These are phyloP conservation scores for Zaprionus nigranus DNA, from an alignment of 1,140 invertebrate species.

Conservation along the genomic window DNA sequence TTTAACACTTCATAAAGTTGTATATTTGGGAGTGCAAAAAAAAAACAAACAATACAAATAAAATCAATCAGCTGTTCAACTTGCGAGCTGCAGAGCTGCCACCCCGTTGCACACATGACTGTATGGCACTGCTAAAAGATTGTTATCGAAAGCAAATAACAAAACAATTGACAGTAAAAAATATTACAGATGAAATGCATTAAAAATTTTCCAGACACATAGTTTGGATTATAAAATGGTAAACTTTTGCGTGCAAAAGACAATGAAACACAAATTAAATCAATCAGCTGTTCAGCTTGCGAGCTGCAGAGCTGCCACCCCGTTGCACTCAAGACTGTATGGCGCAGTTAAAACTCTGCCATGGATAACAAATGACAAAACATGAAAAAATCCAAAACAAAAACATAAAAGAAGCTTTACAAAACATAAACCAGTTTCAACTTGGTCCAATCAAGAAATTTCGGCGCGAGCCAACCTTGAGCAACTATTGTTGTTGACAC, in stretches of 20 bases:
- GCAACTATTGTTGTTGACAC: conserved; percentile 35
- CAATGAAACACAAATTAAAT: conserved; percentile 39
- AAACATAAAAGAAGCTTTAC: conserved; percentile 21
- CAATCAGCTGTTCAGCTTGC: conserved; percentile 64
- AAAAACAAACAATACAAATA: conserved; percentile 34
- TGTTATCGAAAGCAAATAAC: conserved; percentile 10
- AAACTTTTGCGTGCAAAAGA: not conserved
- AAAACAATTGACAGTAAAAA: not conserved
- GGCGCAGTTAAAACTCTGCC: conserved; percentile 49
- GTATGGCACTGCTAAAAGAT: conserved; percentile 45
- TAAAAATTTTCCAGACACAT: conserved; percentile 34
- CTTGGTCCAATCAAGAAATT: not conserved
- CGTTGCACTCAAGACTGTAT: not conserved
- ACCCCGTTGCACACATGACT: conserved; percentile 4
- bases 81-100: conserved; percentile 55
- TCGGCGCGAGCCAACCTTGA: conserved; percentile 40
- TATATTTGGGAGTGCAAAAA: not conserved
- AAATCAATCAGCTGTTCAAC: conserved; percentile 64
- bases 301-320: conserved; percentile 57
- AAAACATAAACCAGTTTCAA: conserved; percentile 42
- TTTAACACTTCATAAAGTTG: conserved; percentile 21
- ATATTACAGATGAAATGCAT: conserved; percentile 2
- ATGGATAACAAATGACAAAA: conserved; percentile 19
- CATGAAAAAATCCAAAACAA: conserved; percentile 33
- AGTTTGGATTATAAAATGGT: not conserved